Evolutionary conservation across 2,113 vertebrate species (phyloP).

Genomic region (Alaudala cheleensis): DNA sequence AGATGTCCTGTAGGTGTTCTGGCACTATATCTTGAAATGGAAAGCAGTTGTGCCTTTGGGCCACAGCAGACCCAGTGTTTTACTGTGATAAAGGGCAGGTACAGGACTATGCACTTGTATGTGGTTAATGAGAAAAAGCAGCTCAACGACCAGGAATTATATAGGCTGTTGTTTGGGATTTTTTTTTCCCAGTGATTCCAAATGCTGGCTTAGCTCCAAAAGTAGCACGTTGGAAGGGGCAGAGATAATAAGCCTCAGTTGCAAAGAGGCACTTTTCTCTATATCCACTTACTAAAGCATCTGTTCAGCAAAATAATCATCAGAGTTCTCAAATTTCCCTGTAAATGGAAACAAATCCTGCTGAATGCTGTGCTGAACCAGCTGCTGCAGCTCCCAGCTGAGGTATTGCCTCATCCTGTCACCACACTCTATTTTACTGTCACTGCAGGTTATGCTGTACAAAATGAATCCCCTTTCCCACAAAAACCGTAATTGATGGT

Average conservation of each 20-base stretch:
- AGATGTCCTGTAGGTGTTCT: background rate
- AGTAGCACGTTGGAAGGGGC: background rate
- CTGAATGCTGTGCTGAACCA: slow-evolving; percentile 51
- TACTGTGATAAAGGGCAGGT: background rate
- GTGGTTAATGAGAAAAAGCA: background rate
- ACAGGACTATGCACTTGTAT: background rate
- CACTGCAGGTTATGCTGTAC: background rate
- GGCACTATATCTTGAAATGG: background rate
- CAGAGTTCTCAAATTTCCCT: slow-evolving; percentile 31
- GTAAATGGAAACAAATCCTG: slow-evolving; percentile 28
- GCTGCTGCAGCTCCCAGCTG: background rate
- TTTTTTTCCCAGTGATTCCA: background rate
- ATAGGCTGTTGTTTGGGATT: background rate
- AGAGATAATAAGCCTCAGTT: slow-evolving; percentile 13
- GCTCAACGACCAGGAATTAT: background rate
- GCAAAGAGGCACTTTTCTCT: background rate
- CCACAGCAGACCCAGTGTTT: background rate
- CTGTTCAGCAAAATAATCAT: slow-evolving; percentile 43
- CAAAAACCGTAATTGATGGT: background rate
- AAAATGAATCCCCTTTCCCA: background rate
- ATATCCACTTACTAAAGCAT: slow-evolving; percentile 23
- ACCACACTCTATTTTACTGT: background rate
- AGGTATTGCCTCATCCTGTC: background rate
- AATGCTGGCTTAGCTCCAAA: background rate
- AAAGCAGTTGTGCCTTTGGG: background rate